Percentiles rank a stretch among this genome's conserved stretches.
Conservation (phyloP, 1,140 invertebrate genomes). For the Drosophila varians region DNA sequence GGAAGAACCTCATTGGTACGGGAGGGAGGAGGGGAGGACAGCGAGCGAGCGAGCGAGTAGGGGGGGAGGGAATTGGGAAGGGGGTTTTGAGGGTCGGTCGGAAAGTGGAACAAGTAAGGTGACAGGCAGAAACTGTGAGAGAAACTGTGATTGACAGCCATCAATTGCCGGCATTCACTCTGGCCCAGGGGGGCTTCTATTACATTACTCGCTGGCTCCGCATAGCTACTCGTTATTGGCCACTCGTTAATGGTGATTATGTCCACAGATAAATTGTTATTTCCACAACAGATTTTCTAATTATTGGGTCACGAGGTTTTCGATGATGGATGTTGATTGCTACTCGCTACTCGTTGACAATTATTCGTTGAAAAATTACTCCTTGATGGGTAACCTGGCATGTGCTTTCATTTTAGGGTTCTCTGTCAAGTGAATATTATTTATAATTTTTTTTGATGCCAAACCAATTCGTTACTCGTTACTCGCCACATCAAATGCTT, state of each 20-base stretch:
- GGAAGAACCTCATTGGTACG: neutral
- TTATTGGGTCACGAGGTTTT: neutral
- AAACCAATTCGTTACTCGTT: constrained; percentile 4
- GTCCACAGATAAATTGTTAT: neutral
- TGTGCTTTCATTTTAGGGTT: no score
- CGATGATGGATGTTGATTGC: no score
- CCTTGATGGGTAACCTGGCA: no score
- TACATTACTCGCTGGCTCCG: constrained; percentile 1
- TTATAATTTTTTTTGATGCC: no score
- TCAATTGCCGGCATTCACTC: constrained; percentile 34
- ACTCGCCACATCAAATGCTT: neutral
- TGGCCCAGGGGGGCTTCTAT: constrained; percentile 8
- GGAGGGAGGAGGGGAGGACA: no score
- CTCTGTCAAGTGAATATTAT: no score
- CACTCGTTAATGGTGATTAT: constrained; percentile 2
- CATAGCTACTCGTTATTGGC: constrained; percentile 6
- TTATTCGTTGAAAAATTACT: no score
- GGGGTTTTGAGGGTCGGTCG: no score
- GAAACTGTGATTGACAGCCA: constrained; percentile 36
- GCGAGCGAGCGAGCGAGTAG: no score
- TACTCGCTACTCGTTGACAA: neutral
- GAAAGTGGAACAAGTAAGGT: constrained; percentile 30
- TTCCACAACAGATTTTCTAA: neutral
- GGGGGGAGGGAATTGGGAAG: no score
- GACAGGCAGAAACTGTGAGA: constrained; percentile 34